A percentile compares a stretch with the other conserved stretches of the same genome.
These are phyloP conservation scores for Lynx canadensis DNA, from an alignment of 2,113 vertebrate species.

Conservation along the genomic window DNA sequence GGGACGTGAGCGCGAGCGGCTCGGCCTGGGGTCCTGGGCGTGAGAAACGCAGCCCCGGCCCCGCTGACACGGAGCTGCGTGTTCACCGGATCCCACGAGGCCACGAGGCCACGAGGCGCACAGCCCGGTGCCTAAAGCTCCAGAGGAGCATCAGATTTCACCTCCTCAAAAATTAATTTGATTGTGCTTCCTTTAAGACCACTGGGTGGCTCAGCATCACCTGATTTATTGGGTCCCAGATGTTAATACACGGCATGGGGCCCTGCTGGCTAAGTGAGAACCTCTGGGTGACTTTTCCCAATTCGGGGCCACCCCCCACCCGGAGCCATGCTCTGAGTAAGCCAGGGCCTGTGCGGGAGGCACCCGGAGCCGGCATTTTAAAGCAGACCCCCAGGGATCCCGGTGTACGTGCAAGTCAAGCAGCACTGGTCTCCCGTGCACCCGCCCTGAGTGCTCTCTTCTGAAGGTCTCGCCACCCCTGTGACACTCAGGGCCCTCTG, in stretches of 20 bases:
- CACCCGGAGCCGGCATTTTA: background rate
- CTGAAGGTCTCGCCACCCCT: background rate
- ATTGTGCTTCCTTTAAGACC: background rate
- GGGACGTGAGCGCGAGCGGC: background rate
- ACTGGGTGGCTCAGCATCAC: background rate
- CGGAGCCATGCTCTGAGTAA: background rate
- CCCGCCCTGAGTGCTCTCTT: background rate
- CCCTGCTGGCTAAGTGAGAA: background rate
- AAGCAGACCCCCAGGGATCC: background rate
- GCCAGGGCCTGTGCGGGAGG: background rate
- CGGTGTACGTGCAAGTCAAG: fast-evolving
- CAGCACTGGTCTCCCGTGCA: background rate
- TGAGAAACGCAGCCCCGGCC: background rate
- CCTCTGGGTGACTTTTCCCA: background rate
- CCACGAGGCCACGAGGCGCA: background rate
- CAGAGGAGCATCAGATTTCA: background rate
- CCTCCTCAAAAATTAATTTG: background rate
- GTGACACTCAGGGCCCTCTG: background rate
- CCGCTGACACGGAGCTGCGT: background rate
- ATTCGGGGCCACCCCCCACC: background rate
- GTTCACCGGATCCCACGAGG: background rate
- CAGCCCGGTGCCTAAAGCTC: too few relatives aligned
- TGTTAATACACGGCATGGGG: background rate
- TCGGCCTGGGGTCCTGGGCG: too few relatives aligned
- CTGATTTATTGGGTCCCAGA: background rate